These are phyloP conservation scores for Cerastis leucographa DNA, from an alignment of 2,888 invertebrate genomes.

Conservation along the genomic window DNA sequence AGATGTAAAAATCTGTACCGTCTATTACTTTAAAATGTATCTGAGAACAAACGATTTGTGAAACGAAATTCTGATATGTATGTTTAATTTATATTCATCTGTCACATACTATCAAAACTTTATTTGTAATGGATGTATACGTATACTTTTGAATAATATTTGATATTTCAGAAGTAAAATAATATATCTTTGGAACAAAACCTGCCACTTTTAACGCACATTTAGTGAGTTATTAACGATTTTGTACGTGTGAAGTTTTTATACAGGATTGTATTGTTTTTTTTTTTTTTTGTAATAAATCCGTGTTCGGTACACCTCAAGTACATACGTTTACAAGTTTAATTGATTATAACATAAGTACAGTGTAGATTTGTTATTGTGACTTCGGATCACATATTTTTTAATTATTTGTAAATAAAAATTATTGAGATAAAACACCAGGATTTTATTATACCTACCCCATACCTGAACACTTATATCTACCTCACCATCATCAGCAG, in stretches of 20 bases:
- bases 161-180: conserved; percentile 24
- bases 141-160: conserved; percentile 29
- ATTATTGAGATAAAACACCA: conserved; percentile 72
- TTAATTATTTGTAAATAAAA: conserved; percentile 86
- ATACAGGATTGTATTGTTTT: conserved; percentile 49
- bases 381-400: conserved; percentile 79
- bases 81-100: conserved; percentile 29
- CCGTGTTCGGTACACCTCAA: conserved; percentile 57
- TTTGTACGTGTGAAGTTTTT: conserved; percentile 52
- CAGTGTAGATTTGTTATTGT: conserved; percentile 81
- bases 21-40: conserved; percentile 48
- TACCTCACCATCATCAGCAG: neutral
- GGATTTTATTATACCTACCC: conserved; percentile 31
- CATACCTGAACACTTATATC: no score
- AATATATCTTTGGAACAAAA: conserved; percentile 14
- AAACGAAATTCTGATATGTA: conserved; percentile 30
- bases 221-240: conserved; percentile 33
- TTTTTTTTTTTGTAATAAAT: conserved; percentile 47
- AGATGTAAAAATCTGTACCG: conserved; percentile 67
- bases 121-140: conserved; percentile 27
- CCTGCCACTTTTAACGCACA: conserved; percentile 42
- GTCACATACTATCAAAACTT: conserved; percentile 35
- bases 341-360: conserved; percentile 66
- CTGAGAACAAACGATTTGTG: conserved; percentile 22
- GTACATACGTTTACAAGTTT: conserved; percentile 68